phyloP scores from a whole-genome alignment of 2,113 vertebrate species.

The Sprattus sprattus region DNA sequence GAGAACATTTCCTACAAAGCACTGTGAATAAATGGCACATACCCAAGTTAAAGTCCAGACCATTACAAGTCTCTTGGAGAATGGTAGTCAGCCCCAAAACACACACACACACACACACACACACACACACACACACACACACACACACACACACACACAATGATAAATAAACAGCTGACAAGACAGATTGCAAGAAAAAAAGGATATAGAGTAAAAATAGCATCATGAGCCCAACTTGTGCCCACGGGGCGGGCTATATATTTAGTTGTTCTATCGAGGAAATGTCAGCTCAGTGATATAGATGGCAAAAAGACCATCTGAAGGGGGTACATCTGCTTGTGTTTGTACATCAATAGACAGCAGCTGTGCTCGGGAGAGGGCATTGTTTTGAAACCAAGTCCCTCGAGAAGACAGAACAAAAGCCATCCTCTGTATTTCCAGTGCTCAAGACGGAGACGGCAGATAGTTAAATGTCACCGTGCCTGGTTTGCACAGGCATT shows the following conservation, averaged over 20 bases:
- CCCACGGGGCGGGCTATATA: background rate
- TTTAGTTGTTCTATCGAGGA: constrained; percentile 47
- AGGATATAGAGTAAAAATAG: background rate
- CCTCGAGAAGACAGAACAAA: constrained; percentile 43
- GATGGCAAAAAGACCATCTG: constrained; percentile 34
- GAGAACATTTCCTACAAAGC: background rate
- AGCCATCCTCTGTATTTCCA: background rate
- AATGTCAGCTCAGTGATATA: constrained; percentile 49
- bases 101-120: background rate
- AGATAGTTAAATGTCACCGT: background rate
- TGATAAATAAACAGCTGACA: background rate
- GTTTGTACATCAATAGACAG: constrained; percentile 59
- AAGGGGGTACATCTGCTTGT: constrained; percentile 60
- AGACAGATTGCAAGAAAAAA: background rate
- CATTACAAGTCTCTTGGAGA: background rate
- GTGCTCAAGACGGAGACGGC: background rate
- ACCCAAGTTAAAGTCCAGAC: background rate
- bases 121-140: constrained; percentile 34
- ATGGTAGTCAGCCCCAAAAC: too few relatives aligned
- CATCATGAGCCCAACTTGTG: background rate
- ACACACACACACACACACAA: constrained; percentile 52
- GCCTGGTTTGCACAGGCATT: background rate
- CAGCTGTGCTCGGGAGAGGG: constrained; percentile 59
- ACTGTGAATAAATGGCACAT: background rate
- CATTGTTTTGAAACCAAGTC: constrained; percentile 54